Conservation (phyloP, 1,140 invertebrate species). For the Drosophila leontia region DNA sequence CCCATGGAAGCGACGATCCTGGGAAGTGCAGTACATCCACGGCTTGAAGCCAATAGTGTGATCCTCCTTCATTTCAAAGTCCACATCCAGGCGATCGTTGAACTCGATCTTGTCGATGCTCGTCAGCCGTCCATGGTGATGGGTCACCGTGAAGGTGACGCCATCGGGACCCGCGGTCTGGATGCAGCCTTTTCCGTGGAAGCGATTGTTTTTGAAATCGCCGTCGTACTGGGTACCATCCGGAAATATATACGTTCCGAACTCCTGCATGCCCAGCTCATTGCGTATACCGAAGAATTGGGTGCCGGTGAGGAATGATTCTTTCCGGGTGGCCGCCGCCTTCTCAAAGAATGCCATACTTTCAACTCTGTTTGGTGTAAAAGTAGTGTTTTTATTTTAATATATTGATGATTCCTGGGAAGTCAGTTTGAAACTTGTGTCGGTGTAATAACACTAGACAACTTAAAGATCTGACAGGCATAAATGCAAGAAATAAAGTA, state of each 20-base stretch:
- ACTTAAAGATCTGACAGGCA: neutral
- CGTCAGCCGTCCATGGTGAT: slow-evolving; percentile 40
- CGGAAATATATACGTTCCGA: slow-evolving; percentile 58
- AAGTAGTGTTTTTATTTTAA: neutral
- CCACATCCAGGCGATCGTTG: slow-evolving; percentile 42
- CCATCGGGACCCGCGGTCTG: slow-evolving; percentile 10
- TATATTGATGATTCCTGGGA: neutral
- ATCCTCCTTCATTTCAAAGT: slow-evolving; percentile 15
- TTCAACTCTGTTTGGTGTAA: neutral
- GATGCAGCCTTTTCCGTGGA: slow-evolving; percentile 62
- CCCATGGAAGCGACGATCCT: slow-evolving; percentile 53
- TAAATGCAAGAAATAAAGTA: no score
- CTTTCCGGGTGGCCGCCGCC: neutral
- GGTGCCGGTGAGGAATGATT: slow-evolving; percentile 33
- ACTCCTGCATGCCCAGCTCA: slow-evolving; percentile 57
- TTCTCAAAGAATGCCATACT: slow-evolving; percentile 1
- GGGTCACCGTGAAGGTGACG: slow-evolving; percentile 49
- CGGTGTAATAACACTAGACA: neutral
- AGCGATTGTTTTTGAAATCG: slow-evolving; percentile 47
- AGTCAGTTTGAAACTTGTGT: neutral
- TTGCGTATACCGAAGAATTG: slow-evolving; percentile 32
- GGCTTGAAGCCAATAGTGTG: slow-evolving; percentile 14
- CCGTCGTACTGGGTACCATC: slow-evolving; percentile 62
- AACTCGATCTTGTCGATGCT: slow-evolving; percentile 57
- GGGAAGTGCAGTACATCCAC: slow-evolving; percentile 52